Conservation (phyloP, 2,888 invertebrate species). For the Mycalesis mineus region DNA sequence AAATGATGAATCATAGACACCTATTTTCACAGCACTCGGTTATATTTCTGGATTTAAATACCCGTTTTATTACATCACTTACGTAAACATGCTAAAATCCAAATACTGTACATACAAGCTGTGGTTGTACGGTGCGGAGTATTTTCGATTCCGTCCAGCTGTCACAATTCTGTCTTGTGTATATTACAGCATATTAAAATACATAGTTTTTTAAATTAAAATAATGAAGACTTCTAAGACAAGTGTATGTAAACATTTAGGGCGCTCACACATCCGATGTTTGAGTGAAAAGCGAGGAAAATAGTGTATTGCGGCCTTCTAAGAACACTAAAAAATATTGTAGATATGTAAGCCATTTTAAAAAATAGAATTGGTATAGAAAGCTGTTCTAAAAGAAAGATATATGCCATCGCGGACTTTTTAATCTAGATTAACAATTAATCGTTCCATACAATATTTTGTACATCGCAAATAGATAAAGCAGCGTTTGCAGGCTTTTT, state of each 20-base stretch:
- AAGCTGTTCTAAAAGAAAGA: too few relatives aligned
- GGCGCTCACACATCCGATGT: too few relatives aligned
- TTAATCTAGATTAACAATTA: too few relatives aligned
- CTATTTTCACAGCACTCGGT: conserved; percentile 27
- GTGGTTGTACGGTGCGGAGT: background rate
- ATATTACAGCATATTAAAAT: background rate
- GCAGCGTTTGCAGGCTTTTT: too few relatives aligned
- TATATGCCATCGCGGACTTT: too few relatives aligned
- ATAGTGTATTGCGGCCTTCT: too few relatives aligned
- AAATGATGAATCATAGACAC: conserved; percentile 26
- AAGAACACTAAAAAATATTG: too few relatives aligned
- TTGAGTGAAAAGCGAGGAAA: too few relatives aligned
- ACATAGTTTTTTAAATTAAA: background rate
- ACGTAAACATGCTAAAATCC: conserved; percentile 22
- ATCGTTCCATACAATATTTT: too few relatives aligned
- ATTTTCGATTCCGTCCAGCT: conserved; percentile 18
- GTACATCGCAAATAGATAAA: too few relatives aligned
- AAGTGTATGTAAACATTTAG: background rate
- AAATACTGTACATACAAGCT: conserved; percentile 3
- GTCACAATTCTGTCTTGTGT: conserved; percentile 9
- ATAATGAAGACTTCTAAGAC: background rate
- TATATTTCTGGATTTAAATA: conserved; percentile 22
- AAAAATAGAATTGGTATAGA: too few relatives aligned
- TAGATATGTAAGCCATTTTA: too few relatives aligned
- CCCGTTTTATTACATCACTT: conserved; percentile 25